These are phyloP conservation scores for Anoplopoma fimbria DNA, from an alignment of 2,113 vertebrate species.

Conservation along the genomic window DNA sequence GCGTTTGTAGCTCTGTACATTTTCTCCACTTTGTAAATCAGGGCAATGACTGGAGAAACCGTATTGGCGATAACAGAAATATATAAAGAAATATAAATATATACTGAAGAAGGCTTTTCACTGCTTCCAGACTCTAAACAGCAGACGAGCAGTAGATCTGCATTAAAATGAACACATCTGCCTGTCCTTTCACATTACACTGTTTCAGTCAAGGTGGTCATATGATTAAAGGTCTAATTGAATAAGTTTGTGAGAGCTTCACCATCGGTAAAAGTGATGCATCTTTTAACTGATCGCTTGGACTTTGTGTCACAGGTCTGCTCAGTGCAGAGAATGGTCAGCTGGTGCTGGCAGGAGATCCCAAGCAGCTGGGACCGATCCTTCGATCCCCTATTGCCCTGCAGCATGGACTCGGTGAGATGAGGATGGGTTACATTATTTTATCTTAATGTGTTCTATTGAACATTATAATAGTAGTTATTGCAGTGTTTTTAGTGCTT, in stretches of 20 bases:
- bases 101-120: too few species aligned
- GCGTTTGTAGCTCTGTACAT: not conserved
- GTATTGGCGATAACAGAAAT: not conserved
- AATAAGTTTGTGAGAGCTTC: not conserved
- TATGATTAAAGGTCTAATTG: not conserved
- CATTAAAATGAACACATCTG: not conserved
- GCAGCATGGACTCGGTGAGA: slow-evolving; percentile 85
- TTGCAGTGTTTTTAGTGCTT: not conserved
- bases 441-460: not conserved
- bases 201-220: not conserved
- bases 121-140: not conserved
- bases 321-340: slow-evolving; percentile 85
- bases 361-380: slow-evolving; percentile 91
- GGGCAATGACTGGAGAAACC: not conserved
- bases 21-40: not conserved
- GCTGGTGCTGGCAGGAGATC: slow-evolving; percentile 94
- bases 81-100: too few species aligned
- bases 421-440: not conserved
- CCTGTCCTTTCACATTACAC: not conserved
- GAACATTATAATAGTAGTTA: not conserved
- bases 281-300: not conserved
- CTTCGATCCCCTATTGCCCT: slow-evolving; percentile 86
- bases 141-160: not conserved
- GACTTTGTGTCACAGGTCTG: slow-evolving; percentile 82
- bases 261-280: not conserved